phyloP scores from a whole-genome alignment of 2,113 vertebrate species.

The Megaptera novaeangliae region DNA sequence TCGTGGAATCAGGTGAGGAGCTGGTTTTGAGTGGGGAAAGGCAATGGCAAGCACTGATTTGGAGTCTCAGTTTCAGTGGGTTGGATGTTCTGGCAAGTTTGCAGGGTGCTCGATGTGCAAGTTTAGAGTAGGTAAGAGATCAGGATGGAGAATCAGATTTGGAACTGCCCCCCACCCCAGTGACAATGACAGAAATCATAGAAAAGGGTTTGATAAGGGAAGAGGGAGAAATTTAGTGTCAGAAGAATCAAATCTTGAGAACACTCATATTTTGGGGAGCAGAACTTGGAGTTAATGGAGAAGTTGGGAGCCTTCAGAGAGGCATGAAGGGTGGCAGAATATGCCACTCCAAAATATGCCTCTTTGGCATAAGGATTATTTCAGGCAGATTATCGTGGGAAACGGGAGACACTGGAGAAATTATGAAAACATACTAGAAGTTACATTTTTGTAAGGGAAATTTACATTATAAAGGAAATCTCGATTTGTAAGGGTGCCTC shows the following conservation, averaged over 20 bases:
- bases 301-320: background rate
- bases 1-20: background rate
- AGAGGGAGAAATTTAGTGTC: background rate
- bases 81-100: background rate
- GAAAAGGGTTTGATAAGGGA: background rate
- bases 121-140: background rate
- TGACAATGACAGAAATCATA: background rate
- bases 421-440: background rate
- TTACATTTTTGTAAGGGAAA: background rate
- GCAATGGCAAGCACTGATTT: background rate
- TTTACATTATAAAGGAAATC: background rate
- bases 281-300: background rate
- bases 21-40: background rate
- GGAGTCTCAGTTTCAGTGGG: background rate
- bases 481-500: background rate
- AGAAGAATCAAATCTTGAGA: background rate
- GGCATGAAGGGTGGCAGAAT: background rate
- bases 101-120: background rate
- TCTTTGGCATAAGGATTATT: background rate
- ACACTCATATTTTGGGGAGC: background rate
- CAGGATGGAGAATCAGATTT: background rate
- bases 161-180: background rate
- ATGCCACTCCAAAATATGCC: background rate
- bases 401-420: background rate
- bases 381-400: background rate